These are phyloP conservation scores for Urosaurus nigricauda DNA, from an alignment of 2,797 vertebrate genomes.

Conservation along the genomic window DNA sequence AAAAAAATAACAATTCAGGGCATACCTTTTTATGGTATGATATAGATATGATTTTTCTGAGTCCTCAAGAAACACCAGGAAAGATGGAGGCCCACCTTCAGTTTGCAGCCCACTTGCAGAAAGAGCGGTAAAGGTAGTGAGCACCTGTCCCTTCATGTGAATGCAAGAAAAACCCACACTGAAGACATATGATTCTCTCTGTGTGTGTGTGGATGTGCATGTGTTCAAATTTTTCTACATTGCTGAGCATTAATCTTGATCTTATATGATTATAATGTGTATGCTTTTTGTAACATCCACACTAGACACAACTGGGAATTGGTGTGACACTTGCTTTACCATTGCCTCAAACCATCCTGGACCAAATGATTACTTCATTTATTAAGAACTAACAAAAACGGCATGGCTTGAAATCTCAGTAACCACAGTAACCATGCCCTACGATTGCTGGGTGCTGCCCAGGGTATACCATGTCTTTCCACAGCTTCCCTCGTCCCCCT, in stretches of 20 bases:
- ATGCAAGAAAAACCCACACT: not conserved
- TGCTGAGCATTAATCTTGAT: constrained; percentile 32
- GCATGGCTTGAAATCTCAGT: constrained; percentile 23
- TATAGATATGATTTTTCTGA: no score
- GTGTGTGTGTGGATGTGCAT: no score
- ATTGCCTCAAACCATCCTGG: constrained; percentile 11
- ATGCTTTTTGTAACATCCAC: constrained; percentile 21
- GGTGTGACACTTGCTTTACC: constrained; percentile 3
- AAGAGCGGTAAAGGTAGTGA: not conserved
- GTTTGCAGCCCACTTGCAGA: not conserved
- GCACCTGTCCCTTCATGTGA: not conserved
- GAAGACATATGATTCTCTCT: not conserved
- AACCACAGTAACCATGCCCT: not conserved
- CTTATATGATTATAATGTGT: constrained; percentile 24
- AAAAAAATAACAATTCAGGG: no score
- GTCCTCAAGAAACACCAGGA: not conserved
- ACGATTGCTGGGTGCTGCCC: not conserved
- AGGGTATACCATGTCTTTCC: not conserved
- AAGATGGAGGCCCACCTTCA: not conserved
- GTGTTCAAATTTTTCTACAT: not conserved
- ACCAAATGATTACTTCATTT: constrained; percentile 35
- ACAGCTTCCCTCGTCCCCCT: not conserved
- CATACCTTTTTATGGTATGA: no score
- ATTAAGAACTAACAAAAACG: constrained; percentile 17
- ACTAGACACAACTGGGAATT: constrained; percentile 11